phyloP scores from a whole-genome alignment of 1,140 invertebrate genomes.

The Cydia splendana region DNA sequence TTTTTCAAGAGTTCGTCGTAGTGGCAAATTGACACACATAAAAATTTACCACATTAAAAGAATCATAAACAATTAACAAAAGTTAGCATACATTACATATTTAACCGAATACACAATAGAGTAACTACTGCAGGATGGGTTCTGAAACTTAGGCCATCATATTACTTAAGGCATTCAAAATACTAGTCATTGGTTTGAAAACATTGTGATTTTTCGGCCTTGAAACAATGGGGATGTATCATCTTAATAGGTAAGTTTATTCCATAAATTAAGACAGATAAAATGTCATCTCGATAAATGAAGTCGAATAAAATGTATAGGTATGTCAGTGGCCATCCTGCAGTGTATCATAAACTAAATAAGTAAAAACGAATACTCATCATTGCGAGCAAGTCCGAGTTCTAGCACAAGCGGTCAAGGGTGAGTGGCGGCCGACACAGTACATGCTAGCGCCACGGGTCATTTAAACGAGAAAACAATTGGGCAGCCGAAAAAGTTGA shows the following conservation, averaged over 20 bases:
- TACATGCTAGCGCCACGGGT: slow-evolving; percentile 66
- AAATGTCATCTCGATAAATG: not conserved
- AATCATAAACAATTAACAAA: not conserved
- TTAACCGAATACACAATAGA: not conserved
- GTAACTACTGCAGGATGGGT: slow-evolving; percentile 1
- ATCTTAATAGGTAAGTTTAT: too few relatives aligned
- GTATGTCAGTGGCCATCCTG: not conserved
- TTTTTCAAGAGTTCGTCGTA: not conserved
- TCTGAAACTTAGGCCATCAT: not conserved
- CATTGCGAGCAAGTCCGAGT: slow-evolving; percentile 76
- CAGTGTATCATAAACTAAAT: slow-evolving; percentile 42
- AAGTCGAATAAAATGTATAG: not conserved
- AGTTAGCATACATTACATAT: not conserved
- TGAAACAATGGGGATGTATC: too few relatives aligned
- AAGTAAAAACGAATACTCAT: slow-evolving; percentile 78
- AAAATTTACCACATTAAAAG: too few relatives aligned
- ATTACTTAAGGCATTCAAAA: not conserved
- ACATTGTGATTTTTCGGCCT: not conserved
- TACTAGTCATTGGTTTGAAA: not conserved
- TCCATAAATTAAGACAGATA: too few relatives aligned
- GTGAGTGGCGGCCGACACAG: slow-evolving; percentile 55
- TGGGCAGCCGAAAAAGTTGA: slow-evolving; percentile 80
- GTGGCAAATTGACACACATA: too few relatives aligned
- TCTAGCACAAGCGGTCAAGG: slow-evolving; percentile 69
- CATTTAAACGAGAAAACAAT: slow-evolving; percentile 80